Conservation (phyloP, 2,797 vertebrate species). For the Masticophis lateralis region DNA sequence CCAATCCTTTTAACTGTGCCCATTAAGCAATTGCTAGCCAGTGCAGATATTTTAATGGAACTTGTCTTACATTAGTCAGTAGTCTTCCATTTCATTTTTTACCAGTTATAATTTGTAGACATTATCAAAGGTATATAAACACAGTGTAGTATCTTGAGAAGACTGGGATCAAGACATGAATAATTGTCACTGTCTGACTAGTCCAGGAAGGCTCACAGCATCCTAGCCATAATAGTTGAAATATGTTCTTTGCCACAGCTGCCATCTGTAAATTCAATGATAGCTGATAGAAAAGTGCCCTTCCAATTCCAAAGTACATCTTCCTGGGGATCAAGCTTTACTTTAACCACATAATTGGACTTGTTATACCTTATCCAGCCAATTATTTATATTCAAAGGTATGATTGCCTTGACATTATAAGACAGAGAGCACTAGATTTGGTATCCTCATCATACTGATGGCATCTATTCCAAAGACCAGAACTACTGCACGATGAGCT, state of each 20-base stretch:
- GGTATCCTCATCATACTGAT: not conserved
- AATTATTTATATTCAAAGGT: not conserved
- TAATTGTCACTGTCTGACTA: not conserved
- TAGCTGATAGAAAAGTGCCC: not conserved
- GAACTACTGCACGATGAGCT: not conserved
- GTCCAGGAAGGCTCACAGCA: not conserved
- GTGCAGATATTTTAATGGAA: not conserved
- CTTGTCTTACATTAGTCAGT: not conserved
- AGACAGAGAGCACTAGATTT: not conserved
- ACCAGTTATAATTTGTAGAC: not conserved
- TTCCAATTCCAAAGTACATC: not conserved
- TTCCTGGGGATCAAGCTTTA: not conserved
- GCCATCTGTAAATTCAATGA: not conserved
- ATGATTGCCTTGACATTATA: not conserved
- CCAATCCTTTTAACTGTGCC: not conserved
- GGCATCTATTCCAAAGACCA: not conserved
- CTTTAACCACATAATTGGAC: not conserved
- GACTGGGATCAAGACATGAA: not conserved
- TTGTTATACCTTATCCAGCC: not conserved
- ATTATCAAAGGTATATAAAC: not conserved
- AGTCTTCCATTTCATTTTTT: not conserved
- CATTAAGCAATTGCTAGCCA: not conserved
- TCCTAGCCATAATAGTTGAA: not conserved
- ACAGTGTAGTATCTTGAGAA: not conserved
- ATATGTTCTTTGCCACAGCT: not conserved